Evolutionary conservation across 2,797 vertebrate species (phyloP).

Genomic region (Aeoliscus strigatus): DNA sequence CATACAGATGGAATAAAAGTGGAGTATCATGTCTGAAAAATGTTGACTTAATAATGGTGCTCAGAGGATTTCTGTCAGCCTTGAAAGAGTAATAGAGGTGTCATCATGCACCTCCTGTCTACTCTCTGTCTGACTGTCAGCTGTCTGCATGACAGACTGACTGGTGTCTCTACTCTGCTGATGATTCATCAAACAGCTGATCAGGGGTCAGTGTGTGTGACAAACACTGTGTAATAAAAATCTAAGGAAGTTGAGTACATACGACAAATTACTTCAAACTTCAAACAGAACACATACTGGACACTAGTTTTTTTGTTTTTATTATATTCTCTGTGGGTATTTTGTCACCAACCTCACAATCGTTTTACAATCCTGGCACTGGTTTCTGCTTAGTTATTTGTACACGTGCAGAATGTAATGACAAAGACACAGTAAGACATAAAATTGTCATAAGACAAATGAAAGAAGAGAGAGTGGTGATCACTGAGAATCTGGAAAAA

Average conservation of each 20-base stretch:
- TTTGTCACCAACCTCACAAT: no score
- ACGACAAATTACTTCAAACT: no score
- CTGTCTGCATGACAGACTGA: conserved; percentile 6
- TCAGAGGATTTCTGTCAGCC: conserved; percentile 5
- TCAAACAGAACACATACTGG: no score
- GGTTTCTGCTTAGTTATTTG: no score
- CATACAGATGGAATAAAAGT: conserved; percentile 14
- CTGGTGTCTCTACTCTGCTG: conserved; percentile 1
- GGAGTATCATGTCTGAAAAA: conserved; percentile 10
- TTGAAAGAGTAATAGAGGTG: conserved; percentile 2
- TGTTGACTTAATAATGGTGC: neutral
- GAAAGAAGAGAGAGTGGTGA: conserved; percentile 2
- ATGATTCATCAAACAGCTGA: conserved; percentile 14
- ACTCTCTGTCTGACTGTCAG: conserved; percentile 7
- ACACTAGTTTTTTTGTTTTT: no score
- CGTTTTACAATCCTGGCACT: no score
- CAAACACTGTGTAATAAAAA: neutral
- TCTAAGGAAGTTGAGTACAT: no score
- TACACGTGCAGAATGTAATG: no score
- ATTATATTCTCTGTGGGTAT: no score
- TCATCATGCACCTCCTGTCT: conserved; percentile 8
- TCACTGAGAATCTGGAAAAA: conserved; percentile 10
- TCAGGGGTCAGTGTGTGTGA: neutral
- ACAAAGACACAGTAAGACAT: no score
- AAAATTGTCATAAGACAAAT: no score